Evolutionary conservation across 2,888 invertebrate species (phyloP).

Genomic region (Lycophotia porphyrea): DNA sequence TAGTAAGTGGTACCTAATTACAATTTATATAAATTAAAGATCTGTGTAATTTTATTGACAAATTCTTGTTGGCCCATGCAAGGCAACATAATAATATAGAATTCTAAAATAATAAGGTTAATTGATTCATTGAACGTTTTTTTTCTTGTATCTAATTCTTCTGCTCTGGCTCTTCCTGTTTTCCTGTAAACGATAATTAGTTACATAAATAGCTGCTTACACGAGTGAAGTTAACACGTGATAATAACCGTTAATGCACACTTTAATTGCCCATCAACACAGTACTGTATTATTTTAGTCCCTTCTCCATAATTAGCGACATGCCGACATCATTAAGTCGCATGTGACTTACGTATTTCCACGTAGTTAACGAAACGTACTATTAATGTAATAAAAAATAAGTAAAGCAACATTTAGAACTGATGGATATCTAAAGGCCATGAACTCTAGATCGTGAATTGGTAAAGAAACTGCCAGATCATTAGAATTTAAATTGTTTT

Average conservation of each 20-base stretch:
- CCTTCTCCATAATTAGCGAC: conserved; percentile 34
- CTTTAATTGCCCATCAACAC: conserved; percentile 24
- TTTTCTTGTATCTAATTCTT: too few species aligned
- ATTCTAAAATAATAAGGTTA: neutral
- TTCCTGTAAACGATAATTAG: conserved; percentile 1
- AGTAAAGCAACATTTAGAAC: conserved; percentile 12
- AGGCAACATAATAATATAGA: too few species aligned
- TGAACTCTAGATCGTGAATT: conserved; percentile 9
- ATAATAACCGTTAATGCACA: conserved; percentile 27
- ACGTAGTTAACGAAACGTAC: conserved; percentile 16
- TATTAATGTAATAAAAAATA: conserved; percentile 30
- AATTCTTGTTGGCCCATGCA: neutral
- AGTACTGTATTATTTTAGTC: conserved; percentile 21
- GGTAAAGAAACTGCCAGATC: neutral
- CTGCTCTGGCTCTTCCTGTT: neutral
- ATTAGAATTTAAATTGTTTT: conserved; percentile 8
- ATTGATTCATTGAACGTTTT: neutral
- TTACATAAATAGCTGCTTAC: neutral
- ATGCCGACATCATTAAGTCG: conserved; percentile 12
- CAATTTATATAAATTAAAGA: neutral
- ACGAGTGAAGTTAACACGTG: conserved; percentile 19
- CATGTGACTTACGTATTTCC: conserved; percentile 16
- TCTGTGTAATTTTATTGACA: neutral
- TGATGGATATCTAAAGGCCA: conserved; percentile 4
- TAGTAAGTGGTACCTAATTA: conserved; percentile 73